Base-by-base conservation (phyloP, 2,113 vertebrate genomes). In the Zosterops pallidus region DNA sequence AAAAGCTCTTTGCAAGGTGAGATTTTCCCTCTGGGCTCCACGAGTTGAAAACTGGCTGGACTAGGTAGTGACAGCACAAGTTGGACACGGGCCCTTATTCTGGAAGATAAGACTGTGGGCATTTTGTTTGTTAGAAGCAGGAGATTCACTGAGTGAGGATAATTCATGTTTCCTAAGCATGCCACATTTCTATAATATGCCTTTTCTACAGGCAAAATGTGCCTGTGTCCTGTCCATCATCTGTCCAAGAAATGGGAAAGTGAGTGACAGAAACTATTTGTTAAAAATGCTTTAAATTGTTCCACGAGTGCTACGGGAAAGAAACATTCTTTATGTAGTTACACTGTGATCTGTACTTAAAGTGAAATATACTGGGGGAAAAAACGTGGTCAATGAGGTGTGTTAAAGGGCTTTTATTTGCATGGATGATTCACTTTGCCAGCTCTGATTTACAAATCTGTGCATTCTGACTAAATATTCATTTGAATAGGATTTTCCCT, bases 241-340 rank as follows among this genome's bases (percentile, higher is more conserved):
- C 89, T 83, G 68, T 81, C 86, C 64, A 63, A 63, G 71, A 46
- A 89, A 80, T 50, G 47, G 55, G 28, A 55, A 82, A 89, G 85
- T 65, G 79, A 96, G 35, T 88, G 92, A 64, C 84, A 86, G 72
- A 84, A 94, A 84, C 39, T 24, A 35, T 81, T 89, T 59, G 50
- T 86, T 86, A 55, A 82, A 89, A 95, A 56, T n/a, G 52, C 65
- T 92, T 78, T 67, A 74, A 77, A 89, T 88, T 68, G 72, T 68
- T 64, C 86, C 69, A 56, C 64, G n/a, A 68, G 52, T 41, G 59
- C 52, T 78, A 19, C 33, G 12, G 76, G 60, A 77, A 74, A 63
- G 42, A 72, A 25, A 16, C 33, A 6, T 18, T 65, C 75, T 71
- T 79, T 59, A 18, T 44, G 24, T 6, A 55, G 55, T 62, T 60